phyloP scores from a whole-genome alignment of 2,113 vertebrate species.

The Hassar affinis region DNA sequence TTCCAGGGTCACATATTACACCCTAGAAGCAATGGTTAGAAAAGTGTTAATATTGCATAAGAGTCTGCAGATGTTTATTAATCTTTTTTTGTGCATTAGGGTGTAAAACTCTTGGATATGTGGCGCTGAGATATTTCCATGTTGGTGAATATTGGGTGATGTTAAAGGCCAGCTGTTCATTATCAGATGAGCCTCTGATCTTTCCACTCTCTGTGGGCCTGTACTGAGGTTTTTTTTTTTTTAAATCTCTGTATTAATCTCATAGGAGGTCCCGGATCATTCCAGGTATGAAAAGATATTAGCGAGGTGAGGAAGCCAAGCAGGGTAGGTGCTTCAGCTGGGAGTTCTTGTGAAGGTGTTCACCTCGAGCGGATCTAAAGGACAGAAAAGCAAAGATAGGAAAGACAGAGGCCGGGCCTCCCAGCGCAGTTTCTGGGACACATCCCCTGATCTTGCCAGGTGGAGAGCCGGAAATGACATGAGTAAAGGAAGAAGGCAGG shows the following conservation, averaged over 20 bases:
- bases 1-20: constrained; percentile 35
- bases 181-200: constrained; percentile 24
- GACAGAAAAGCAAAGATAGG: constrained; percentile 31
- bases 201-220: constrained; percentile 27
- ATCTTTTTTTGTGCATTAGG: constrained; percentile 27
- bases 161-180: constrained; percentile 23
- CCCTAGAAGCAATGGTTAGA: constrained; percentile 24
- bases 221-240: constrained; percentile 25
- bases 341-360: constrained; percentile 42
- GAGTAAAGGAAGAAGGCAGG: constrained; percentile 23
- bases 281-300: constrained; percentile 32
- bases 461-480: constrained; percentile 29
- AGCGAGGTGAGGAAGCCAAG: constrained; percentile 4
- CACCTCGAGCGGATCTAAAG: constrained; percentile 34
- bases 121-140: background rate
- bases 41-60: constrained; percentile 18
- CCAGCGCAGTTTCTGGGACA: constrained; percentile 50
- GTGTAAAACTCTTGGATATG: background rate
- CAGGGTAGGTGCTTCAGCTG: constrained; percentile 26
- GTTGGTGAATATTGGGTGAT: background rate
- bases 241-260: constrained; percentile 52
- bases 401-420: constrained; percentile 36
- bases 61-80: constrained; percentile 27
- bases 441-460: constrained; percentile 40
- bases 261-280: constrained; percentile 3